A percentile compares a stretch with the other conserved stretches of the same genome.
These are phyloP conservation scores for Poicephalus gulielmi DNA, from an alignment of 2,113 vertebrate genomes.

Conservation along the genomic window DNA sequence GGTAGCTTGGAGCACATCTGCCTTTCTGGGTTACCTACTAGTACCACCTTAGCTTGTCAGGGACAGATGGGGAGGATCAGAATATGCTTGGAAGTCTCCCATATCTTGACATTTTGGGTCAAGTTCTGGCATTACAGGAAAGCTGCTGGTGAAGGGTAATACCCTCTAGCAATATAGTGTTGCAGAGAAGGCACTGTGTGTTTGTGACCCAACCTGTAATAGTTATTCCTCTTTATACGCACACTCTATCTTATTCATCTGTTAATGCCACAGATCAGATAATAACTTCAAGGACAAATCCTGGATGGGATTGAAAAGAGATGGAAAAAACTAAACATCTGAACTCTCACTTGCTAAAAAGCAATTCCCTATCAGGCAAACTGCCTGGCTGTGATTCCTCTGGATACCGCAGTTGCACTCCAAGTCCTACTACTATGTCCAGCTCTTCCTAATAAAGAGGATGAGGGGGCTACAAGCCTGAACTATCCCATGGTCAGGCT, in stretches of 20 bases:
- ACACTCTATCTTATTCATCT: neutral
- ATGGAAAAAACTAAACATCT: neutral
- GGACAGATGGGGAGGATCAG: neutral
- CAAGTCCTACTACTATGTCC: neutral
- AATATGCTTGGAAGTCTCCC: neutral
- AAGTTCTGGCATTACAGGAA: neutral
- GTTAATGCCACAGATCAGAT: neutral
- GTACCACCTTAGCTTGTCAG: neutral
- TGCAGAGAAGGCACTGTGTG: neutral
- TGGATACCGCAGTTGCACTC: fast-evolving
- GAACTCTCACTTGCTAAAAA: neutral
- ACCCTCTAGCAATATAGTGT: neutral
- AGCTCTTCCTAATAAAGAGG: neutral
- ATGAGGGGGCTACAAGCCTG: neutral
- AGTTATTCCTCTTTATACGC: neutral
- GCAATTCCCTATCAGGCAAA: neutral
- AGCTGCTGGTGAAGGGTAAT: neutral
- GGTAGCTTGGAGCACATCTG: neutral
- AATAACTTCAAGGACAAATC: neutral
- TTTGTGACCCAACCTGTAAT: neutral
- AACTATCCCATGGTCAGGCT: neutral
- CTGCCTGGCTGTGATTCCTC: neutral
- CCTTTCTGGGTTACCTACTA: neutral
- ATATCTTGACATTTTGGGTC: neutral
- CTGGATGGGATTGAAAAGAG: neutral